Evolutionary conservation across 2,888 invertebrate species (phyloP).

Genomic region (Volucella inflata): DNA sequence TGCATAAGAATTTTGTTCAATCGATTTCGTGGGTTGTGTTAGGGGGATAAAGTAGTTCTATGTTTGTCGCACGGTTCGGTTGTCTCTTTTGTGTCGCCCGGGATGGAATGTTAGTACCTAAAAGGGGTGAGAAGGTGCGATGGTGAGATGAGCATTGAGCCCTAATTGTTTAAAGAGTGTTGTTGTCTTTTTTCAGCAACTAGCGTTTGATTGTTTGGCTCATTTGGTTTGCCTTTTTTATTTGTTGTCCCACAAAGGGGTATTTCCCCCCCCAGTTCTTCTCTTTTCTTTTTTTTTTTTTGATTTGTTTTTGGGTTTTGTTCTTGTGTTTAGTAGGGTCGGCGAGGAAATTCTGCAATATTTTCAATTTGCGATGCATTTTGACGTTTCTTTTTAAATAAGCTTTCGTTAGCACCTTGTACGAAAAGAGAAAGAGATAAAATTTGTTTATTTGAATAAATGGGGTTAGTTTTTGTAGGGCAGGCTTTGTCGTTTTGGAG

Average conservation of each 20-base stretch:
- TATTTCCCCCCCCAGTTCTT: background rate
- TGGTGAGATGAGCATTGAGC: background rate
- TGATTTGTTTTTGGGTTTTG: background rate
- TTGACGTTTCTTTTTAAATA: conserved; percentile 45
- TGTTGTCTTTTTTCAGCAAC: conserved; percentile 65
- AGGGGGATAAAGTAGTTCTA: conserved; percentile 30
- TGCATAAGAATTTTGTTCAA: conserved; percentile 73
- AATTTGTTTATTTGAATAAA: conserved; percentile 59
- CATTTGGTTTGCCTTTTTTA: conserved; percentile 25
- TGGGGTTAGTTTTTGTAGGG: background rate
- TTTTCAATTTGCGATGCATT: conserved; percentile 45
- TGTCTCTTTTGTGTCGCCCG: conserved; percentile 57
- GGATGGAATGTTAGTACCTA: background rate
- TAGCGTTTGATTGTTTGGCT: conserved; percentile 42
- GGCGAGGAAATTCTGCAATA: conserved; percentile 30
- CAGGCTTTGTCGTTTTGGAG: background rate
- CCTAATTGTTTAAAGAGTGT: conserved; percentile 32
- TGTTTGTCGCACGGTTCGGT: conserved; percentile 54
- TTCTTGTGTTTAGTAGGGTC: conserved; percentile 4
- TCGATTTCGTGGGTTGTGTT: conserved; percentile 64
- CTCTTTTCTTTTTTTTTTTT: background rate
- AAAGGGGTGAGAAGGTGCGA: conserved; percentile 29
- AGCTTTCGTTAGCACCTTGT: background rate
- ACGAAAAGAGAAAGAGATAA: conserved; percentile 44
- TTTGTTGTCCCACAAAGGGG: background rate